Base-by-base conservation (phyloP, 2,888 invertebrate species). In the Alitta virens region DNA sequence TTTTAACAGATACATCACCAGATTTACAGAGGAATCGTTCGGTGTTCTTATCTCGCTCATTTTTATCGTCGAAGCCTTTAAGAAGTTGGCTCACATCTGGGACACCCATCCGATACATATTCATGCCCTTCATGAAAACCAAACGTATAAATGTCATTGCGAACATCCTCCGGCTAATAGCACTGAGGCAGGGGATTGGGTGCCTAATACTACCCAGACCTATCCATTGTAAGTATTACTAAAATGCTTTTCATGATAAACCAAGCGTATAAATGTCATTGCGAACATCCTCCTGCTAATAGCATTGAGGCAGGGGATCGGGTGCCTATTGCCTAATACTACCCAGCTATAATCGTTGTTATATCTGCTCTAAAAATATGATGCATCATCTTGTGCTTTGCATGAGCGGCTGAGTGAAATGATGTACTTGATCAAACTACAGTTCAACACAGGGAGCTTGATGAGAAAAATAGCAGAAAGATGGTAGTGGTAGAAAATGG, bases 11-110 rank as follows among this genome's bases (percentile, higher is more conserved):
- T 96, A 96, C 80, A 97, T 98, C 72, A 99, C 98, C 14, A 88
- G 97, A 68, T 98, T 98, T 82, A 98, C 98, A 0, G 97, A 98
- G 82, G 97, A 98, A 83, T 96, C 95, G 82, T 98, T 98, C 78
- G 97, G 98, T n/a, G 94, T 94, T 1, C 85, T 98, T 26, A 98
- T 98, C 78, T 96, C 97, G 38, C 91, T 98, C 77, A 99, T 99
- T 79, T 99, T 98, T 84, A 95, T 99, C 83, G 92, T 92, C 81
- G 96, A 98, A 88, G 95, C 97, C 60, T 88, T 38, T 23, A 33
- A 12, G 21, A 63, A 66, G 62, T 58, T 68, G n/a, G 38, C 53
- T 23, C 27, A 43, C 33, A 51, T 67, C 43, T 66, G 65, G 66
- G 18, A 55, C 42, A 61, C 56, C 18, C 54, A 63, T 49, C 63